These are phyloP conservation scores for Penaeus japonicus DNA, from an alignment of 1,140 invertebrate genomes.

Conservation along the genomic window DNA sequence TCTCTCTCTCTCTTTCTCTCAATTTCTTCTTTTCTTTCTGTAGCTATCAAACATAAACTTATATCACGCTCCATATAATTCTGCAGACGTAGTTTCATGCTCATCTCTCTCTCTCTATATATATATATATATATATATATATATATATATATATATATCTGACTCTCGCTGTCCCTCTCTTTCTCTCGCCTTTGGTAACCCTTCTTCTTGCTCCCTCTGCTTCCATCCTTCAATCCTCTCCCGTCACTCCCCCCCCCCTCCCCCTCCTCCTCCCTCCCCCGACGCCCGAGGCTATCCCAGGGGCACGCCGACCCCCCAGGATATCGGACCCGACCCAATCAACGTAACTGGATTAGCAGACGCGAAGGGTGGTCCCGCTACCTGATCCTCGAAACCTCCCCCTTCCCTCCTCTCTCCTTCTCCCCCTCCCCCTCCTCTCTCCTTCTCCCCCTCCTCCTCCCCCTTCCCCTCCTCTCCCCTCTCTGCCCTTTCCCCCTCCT, in stretches of 20 bases:
- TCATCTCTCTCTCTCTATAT: too few species aligned
- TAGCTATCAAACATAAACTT: too few species aligned
- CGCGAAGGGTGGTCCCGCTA: conserved; percentile 6
- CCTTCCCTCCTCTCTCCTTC: not conserved
- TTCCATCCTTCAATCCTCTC: not conserved
- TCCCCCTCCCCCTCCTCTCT: not conserved
- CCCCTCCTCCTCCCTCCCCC: not conserved
- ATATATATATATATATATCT: too few species aligned
- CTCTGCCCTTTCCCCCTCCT: not conserved
- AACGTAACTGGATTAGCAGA: conserved; percentile 53
- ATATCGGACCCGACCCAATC: conserved; percentile 49
- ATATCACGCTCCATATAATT: too few species aligned
- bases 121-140: too few species aligned
- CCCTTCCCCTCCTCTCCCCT: not conserved
- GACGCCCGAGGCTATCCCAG: not conserved
- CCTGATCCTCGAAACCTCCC: not conserved
- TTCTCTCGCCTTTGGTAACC: too few species aligned
- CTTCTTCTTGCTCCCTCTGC: too few species aligned
- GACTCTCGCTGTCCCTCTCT: too few species aligned
- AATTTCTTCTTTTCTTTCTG: too few species aligned
- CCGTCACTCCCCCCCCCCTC: not conserved
- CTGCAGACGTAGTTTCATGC: too few species aligned
- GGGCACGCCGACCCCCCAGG: conserved; percentile 20
- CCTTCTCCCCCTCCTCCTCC: not conserved
- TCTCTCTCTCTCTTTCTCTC: too few species aligned